Evolutionary conservation across 2,888 invertebrate genomes (phyloP).

Genomic region (Ophraella communa): DNA sequence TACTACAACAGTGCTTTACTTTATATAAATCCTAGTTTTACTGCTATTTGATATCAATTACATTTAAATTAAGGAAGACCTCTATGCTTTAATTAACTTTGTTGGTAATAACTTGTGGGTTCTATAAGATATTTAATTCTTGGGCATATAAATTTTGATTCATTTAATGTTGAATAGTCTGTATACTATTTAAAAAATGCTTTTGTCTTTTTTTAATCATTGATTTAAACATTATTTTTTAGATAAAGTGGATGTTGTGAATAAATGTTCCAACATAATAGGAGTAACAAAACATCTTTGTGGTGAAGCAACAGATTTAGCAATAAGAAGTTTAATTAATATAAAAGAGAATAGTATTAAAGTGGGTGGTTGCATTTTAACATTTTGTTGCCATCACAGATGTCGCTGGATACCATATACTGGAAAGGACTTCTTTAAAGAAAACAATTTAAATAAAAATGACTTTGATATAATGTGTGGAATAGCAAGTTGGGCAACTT

Average conservation of each 20-base stretch:
- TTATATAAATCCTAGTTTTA: no score
- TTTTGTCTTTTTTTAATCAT: not conserved
- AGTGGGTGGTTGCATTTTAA: slow-evolving; percentile 71
- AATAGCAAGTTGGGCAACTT: slow-evolving; percentile 90
- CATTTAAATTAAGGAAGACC: no score
- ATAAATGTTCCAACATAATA: slow-evolving; percentile 64
- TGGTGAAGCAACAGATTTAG: slow-evolving; percentile 85
- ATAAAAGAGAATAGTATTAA: slow-evolving; percentile 54
- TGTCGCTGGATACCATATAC: slow-evolving; percentile 76
- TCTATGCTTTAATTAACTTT: no score
- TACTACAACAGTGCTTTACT: no score
- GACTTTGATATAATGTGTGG: slow-evolving; percentile 80
- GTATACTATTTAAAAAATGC: not conserved
- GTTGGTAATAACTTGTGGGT: no score
- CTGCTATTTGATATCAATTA: no score
- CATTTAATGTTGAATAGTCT: no score
- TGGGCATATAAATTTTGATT: no score
- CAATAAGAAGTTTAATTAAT: slow-evolving; percentile 71
- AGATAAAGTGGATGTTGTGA: slow-evolving; percentile 62
- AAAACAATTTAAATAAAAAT: slow-evolving; percentile 48
- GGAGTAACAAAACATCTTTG: slow-evolving; percentile 89
- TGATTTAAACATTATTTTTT: slow-evolving; percentile 57
- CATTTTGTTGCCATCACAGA: slow-evolving; percentile 91
- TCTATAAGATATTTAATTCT: no score
- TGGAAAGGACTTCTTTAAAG: slow-evolving; percentile 61